Base-by-base conservation (phyloP, 2,888 invertebrate species). In the Autographa pulchrina region DNA sequence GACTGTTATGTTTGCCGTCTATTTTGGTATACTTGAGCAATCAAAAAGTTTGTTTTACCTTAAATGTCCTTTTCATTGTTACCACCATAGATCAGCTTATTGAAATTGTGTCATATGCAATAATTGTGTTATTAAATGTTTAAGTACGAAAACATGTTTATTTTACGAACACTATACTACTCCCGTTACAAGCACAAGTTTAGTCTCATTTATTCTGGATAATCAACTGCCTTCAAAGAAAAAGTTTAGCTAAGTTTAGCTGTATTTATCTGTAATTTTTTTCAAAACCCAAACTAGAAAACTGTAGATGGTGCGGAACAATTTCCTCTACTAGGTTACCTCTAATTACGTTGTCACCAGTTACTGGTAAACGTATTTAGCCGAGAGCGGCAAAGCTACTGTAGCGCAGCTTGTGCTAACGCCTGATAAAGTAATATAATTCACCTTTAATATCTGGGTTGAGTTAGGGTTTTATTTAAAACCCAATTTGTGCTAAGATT, bases 291-390 rank as follows among this genome's bases (percentile, higher is more conserved):
- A 54, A 8, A 54, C 20, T 56, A 25, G 20, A 18, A 52, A 32
- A 32, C 43, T 32, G 31, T 31, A n/a, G 16, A 52, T n/a, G n/a
- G n/a, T 31, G 31, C 62, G 52, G 48, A 63, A 52, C 54, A 66
- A 77, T 65, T 72, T 64, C 1, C 31, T 43, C 32, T 25, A 64
- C 35, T 54, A 58, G 48, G 59, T 61, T 61, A 68, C 65, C 35
- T 54, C 58, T 62, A 67, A 72, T 72, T 72, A 69, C 41, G 52
- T 59, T 59, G 84, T 98, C 98, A 83, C 96, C 48, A 25, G 32
- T 63, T 69, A 62, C 56, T 41, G 25, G 25, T 68, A 68, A 72
- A 76, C 60, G 72, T 60, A 63, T 20, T 56, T 38, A 66, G 25
- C 54, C 62, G 20, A 61, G 60, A 72, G 35, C 41, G n/a, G 68